These are phyloP conservation scores for Urocitellus parryii DNA, from an alignment of 2,113 vertebrate genomes.

Conservation along the genomic window DNA sequence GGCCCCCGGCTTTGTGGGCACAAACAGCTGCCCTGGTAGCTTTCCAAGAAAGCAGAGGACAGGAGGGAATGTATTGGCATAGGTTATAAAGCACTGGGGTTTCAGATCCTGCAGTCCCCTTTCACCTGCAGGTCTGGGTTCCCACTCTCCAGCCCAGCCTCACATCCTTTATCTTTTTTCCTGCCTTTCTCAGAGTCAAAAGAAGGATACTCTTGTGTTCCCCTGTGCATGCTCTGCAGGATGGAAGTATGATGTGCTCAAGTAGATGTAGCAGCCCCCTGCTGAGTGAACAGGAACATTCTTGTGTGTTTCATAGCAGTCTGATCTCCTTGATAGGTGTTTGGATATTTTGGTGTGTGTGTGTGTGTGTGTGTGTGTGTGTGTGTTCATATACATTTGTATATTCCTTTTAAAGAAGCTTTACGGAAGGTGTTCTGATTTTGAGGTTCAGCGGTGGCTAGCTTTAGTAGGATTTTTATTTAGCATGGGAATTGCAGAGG, in stretches of 20 bases:
- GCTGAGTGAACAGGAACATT: slow-evolving; percentile 64
- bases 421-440: slow-evolving; percentile 58
- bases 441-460: slow-evolving; percentile 75
- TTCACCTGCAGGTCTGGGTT: slow-evolving; percentile 75
- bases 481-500: slow-evolving; percentile 78
- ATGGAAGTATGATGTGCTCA: slow-evolving; percentile 62
- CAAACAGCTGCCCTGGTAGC: slow-evolving; percentile 86
- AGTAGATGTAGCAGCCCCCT: slow-evolving; percentile 56
- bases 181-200: slow-evolving; percentile 54
- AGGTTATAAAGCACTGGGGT: slow-evolving; percentile 85
- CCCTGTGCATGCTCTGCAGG: slow-evolving; percentile 67
- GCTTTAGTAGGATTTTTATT: slow-evolving; percentile 75
- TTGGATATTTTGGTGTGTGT: slow-evolving; percentile 75
- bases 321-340: slow-evolving; percentile 65
- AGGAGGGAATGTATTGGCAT: slow-evolving; percentile 84
- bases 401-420: neutral
- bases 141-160: slow-evolving; percentile 26
- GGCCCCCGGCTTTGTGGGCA: slow-evolving; percentile 95
- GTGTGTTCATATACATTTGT: neutral
- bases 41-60: slow-evolving; percentile 83
- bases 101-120: slow-evolving; percentile 60
- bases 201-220: slow-evolving; percentile 12
- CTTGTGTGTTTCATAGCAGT: slow-evolving; percentile 55
- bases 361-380: neutral
- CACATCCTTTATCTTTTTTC: slow-evolving; percentile 60